A percentile compares a stretch with the other conserved stretches of the same genome.
phyloP scores from a whole-genome alignment of 2,797 vertebrate species.

The Eutrigla gurnardus region DNA sequence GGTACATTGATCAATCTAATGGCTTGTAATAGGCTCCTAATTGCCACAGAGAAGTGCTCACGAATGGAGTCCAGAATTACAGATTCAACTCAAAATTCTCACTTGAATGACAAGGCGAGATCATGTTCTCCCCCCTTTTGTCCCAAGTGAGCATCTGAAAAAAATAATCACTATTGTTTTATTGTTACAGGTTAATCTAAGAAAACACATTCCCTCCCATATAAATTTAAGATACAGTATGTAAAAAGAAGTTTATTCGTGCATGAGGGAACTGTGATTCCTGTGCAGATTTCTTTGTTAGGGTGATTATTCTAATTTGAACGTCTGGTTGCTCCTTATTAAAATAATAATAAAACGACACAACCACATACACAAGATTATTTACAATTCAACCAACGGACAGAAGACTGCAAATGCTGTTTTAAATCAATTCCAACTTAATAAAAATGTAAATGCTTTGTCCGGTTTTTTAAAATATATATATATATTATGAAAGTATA shows the following conservation, averaged over 20 bases:
- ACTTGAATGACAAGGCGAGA: slow-evolving; percentile 76
- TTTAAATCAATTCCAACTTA: not conserved
- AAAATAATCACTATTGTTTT: slow-evolving; percentile 42
- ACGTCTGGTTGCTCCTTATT: slow-evolving; percentile 22
- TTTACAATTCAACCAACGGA: not conserved
- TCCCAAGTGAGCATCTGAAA: slow-evolving; percentile 52
- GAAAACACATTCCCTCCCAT: slow-evolving; percentile 18
- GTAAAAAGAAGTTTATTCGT: slow-evolving; percentile 4
- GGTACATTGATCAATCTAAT: slow-evolving; percentile 99
- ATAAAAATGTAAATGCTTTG: slow-evolving; percentile 5
- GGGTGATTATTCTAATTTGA: slow-evolving; percentile 25
- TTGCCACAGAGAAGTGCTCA: slow-evolving; percentile 92
- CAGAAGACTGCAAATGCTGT: not conserved
- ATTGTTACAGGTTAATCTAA: slow-evolving; percentile 22
- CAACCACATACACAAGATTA: slow-evolving; percentile 23
- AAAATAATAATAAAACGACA: not conserved
- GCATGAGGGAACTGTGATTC: slow-evolving; percentile 15
- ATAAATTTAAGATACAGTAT: not conserved
- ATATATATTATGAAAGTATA: not conserved
- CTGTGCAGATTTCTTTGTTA: slow-evolving; percentile 37
- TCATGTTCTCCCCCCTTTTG: slow-evolving; percentile 61
- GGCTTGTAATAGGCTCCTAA: slow-evolving; percentile 98
- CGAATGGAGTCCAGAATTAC: slow-evolving; percentile 85
- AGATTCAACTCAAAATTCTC: slow-evolving; percentile 81
- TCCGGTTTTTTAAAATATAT: not conserved